Base-by-base conservation (phyloP, 2,113 vertebrate genomes). In the Amblyornis subalaris region DNA sequence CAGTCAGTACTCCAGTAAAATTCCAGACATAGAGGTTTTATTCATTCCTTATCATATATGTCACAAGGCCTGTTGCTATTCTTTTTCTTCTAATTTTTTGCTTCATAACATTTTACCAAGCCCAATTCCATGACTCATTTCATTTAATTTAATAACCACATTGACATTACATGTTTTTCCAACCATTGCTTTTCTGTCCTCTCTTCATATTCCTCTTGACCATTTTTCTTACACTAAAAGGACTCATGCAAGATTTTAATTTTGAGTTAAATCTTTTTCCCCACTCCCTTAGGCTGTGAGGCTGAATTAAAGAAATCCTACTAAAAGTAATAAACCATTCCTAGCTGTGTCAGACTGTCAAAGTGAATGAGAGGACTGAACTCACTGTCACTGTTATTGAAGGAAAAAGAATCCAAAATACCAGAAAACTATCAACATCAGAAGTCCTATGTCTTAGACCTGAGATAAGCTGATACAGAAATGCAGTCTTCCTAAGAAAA, bases 241-340 rank as follows among this genome's bases (percentile, higher is more conserved):
- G 62, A 93, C 70, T 95, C 69, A 94, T 96, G 72, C 64, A 96
- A 95, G 83, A 98, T 96, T 97, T 96, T 96, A 97, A 97, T 98
- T 98, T 97, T 96, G 73, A 97, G 88, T 95, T 96, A 97, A 97
- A 95, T 95, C 58, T 97, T 93, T 97, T 96, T 44, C 91, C 85
- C 81, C 93, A 90, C 69, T 85, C 86, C 94, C 66, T 94, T 92
- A 94, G 95, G 81, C 94, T 96, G 90, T 91, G 86, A 96, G 89
- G 50, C 64, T 96, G 95, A 97, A 96, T 97, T 97, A 97, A 97
- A 97, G 88, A 97, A 96, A 97, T 95, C 94, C 90, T 92, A 94
- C 95, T 96, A 94, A 97, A 97, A 96, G 96, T 97, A 97, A 97
- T 96, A 98, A 96, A 97, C 72, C 75, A 91, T 75, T 97, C 85